phyloP scores from a whole-genome alignment of 1,140 invertebrate genomes.

The Drosophila arizonae region DNA sequence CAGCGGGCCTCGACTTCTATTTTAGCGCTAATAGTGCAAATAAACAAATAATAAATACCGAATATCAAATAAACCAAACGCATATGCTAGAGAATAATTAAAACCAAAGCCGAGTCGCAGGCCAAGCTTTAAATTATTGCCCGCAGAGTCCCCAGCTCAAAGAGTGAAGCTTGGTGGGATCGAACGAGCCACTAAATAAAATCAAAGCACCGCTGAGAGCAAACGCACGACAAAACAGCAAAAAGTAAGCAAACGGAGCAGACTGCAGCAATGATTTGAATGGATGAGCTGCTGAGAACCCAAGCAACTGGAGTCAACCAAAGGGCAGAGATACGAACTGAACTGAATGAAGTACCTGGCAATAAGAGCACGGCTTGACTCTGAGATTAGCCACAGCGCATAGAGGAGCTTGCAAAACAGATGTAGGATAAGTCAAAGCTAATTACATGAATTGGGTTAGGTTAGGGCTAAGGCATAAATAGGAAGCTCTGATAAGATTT shows the following conservation, averaged over 20 bases:
- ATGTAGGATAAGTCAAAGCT: no score
- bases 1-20: constrained; percentile 20
- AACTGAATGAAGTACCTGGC: no score
- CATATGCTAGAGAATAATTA: constrained; percentile 24
- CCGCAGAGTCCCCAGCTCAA: not conserved
- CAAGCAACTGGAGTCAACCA: not conserved
- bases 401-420: no score
- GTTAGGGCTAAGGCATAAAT: no score
- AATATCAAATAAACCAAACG: constrained; percentile 14
- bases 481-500: no score
- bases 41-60: constrained; percentile 40
- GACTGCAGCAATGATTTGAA: constrained; percentile 31
- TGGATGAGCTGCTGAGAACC: not conserved
- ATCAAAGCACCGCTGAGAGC: constrained; percentile 47
- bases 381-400: no score
- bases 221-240: constrained; percentile 34
- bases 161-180: not conserved
- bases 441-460: no score
- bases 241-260: constrained; percentile 10
- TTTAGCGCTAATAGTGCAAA: constrained; percentile 60
- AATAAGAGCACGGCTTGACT: no score
- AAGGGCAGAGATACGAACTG: no score
- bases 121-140: constrained; percentile 38
- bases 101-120: constrained; percentile 24
- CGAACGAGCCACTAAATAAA: constrained; percentile 40